A percentile compares a stretch with the other conserved stretches of the same genome.
These are phyloP conservation scores for Marmota flaviventris DNA, from an alignment of 2,113 vertebrate genomes.

Conservation along the genomic window DNA sequence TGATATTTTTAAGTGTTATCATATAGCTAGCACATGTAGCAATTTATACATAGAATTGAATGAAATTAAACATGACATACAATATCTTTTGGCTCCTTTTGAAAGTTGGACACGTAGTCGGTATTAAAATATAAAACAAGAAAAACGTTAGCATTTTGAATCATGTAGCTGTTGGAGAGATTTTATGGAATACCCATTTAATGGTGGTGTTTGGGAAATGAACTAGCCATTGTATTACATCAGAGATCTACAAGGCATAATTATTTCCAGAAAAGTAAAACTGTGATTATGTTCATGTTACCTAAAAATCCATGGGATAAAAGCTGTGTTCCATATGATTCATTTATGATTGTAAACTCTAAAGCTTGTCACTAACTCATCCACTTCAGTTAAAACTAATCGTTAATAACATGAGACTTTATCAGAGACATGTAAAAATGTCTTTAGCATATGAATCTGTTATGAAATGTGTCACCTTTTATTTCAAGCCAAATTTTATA, in stretches of 20 bases:
- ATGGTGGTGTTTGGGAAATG: conserved; percentile 18
- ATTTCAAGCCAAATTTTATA: conserved; percentile 61
- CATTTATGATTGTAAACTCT: conserved; percentile 5
- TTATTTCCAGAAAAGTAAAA: conserved; percentile 50
- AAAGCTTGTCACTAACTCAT: background rate
- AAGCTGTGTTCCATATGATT: background rate
- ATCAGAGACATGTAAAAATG: conserved; percentile 47
- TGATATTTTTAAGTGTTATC: background rate
- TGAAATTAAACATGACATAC: background rate
- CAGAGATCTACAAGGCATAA: conserved; percentile 34
- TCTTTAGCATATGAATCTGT: conserved; percentile 41
- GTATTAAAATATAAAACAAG: conserved; percentile 39
- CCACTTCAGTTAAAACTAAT: conserved; percentile 53
- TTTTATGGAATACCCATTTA: conserved; percentile 9
- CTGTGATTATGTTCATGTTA: background rate
- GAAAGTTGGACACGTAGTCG: conserved; percentile 11
- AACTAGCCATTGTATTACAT: conserved; percentile 4
- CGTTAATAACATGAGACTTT: conserved; percentile 53
- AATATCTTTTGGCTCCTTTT: conserved; percentile 6
- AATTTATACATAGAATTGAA: background rate
- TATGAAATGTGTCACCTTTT: conserved; percentile 40
- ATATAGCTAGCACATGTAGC: background rate
- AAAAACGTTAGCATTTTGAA: conserved; percentile 22
- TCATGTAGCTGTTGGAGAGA: background rate
- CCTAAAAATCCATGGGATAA: conserved; percentile 12